Evolutionary conservation across 2,113 vertebrate genomes (phyloP).

Genomic region (Epinephelus fuscoguttatus): DNA sequence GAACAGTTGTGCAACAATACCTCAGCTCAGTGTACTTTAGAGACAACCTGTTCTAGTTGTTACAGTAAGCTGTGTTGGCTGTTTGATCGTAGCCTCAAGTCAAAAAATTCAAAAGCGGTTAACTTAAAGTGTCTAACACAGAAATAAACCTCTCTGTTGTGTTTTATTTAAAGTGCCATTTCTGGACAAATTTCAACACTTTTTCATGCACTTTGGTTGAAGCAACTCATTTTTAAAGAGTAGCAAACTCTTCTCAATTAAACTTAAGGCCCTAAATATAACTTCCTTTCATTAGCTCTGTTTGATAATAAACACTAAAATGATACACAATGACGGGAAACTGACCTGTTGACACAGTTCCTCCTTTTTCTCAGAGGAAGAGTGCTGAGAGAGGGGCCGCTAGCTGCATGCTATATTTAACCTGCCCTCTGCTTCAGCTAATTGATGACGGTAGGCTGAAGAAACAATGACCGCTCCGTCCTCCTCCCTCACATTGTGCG

Average conservation of each 20-base stretch:
- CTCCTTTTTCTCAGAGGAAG: conserved; percentile 71
- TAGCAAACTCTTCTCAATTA: neutral
- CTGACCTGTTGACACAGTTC: conserved; percentile 64
- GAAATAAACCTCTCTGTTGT: neutral
- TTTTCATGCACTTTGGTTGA: neutral
- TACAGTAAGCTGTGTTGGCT: neutral
- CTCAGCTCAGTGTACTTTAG: neutral
- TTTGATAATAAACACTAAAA: conserved; percentile 4
- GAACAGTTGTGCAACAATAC: neutral
- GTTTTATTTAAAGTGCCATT: neutral
- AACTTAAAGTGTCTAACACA: neutral
- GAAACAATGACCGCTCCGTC: conserved; percentile 33
- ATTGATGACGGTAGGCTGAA: neutral
- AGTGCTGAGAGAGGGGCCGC: conserved; percentile 27
- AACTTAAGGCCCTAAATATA: neutral
- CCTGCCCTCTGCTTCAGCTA: neutral
- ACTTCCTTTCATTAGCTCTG: neutral
- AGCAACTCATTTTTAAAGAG: neutral
- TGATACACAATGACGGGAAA: conserved; percentile 64
- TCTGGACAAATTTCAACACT: neutral
- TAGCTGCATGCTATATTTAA: conserved; percentile 59
- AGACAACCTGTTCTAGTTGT: neutral
- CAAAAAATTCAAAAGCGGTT: neutral
- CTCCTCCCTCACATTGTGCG: neutral
- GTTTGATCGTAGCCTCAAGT: neutral